A percentile compares a stretch with the other conserved stretches of the same genome.
These are phyloP conservation scores for Prunella strophiata DNA, from an alignment of 2,797 vertebrate species.

Conservation along the genomic window DNA sequence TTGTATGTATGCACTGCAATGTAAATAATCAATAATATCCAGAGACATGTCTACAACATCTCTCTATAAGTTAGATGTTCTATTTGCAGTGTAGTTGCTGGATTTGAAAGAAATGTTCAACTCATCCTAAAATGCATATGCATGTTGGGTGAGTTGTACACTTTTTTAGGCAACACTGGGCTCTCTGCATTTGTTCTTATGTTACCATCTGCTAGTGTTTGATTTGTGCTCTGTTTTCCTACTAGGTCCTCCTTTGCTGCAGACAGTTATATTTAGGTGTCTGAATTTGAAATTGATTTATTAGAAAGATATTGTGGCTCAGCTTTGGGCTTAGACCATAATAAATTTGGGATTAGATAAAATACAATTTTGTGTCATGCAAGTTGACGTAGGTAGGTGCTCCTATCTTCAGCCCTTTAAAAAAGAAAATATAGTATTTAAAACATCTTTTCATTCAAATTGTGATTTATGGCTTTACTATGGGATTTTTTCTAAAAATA, in stretches of 20 bases:
- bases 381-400: background rate
- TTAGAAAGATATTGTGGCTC: background rate
- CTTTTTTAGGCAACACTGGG: background rate
- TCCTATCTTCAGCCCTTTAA: background rate
- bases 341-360: background rate
- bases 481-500: background rate
- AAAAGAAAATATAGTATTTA: background rate
- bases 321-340: background rate
- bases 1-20: background rate
- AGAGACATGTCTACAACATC: background rate
- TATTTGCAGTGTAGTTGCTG: background rate
- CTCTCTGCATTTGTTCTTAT: background rate
- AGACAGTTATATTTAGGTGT: background rate
- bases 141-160: background rate
- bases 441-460: background rate
- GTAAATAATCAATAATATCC: background rate
- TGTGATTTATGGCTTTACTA: accelerated
- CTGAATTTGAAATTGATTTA: background rate
- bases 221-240: background rate
- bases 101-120: background rate
- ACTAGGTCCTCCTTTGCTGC: background rate
- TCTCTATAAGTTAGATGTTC: background rate
- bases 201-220: background rate
- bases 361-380: background rate
- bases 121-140: background rate